phyloP scores from a whole-genome alignment of 2,113 vertebrate genomes.

The Miniopterus natalensis region DNA sequence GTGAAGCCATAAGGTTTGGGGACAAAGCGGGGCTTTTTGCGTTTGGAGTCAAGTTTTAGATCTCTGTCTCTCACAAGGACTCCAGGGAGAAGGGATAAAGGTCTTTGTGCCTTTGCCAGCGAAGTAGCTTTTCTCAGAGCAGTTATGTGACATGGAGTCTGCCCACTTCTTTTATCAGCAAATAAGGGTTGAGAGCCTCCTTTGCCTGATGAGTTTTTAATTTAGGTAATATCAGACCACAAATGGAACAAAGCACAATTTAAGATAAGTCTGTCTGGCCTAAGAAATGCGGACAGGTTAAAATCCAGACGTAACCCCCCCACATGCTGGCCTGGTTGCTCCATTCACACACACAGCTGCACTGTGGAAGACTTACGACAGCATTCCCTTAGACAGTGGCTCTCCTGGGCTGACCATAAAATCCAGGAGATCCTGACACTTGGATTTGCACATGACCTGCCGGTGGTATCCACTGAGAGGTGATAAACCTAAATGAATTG shows the following conservation, averaged over 20 bases:
- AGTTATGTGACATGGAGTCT: not conserved
- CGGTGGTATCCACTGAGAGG: not conserved
- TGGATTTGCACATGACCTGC: not conserved
- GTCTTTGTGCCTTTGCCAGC: not conserved
- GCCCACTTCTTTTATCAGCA: no score
- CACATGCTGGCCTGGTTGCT: not conserved
- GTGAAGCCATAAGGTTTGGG: not conserved
- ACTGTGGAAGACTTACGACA: not conserved
- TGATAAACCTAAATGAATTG: conserved; percentile 18
- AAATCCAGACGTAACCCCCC: not conserved
- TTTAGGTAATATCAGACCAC: not conserved
- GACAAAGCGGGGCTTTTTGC: not conserved
- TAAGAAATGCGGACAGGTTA: not conserved
- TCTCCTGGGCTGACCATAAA: not conserved
- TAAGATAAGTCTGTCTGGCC: not conserved
- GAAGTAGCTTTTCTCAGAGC: not conserved
- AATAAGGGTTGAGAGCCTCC: not conserved
- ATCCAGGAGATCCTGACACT: not conserved
- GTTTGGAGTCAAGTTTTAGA: not conserved
- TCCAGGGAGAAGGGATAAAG: not conserved
- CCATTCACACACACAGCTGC: not conserved
- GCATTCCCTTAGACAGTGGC: not conserved
- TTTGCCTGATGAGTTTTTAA: not conserved
- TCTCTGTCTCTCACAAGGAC: not conserved
- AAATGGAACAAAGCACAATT: not conserved